Base-by-base conservation (phyloP, 2,888 invertebrate genomes). In the Polydrusus tereticollis region DNA sequence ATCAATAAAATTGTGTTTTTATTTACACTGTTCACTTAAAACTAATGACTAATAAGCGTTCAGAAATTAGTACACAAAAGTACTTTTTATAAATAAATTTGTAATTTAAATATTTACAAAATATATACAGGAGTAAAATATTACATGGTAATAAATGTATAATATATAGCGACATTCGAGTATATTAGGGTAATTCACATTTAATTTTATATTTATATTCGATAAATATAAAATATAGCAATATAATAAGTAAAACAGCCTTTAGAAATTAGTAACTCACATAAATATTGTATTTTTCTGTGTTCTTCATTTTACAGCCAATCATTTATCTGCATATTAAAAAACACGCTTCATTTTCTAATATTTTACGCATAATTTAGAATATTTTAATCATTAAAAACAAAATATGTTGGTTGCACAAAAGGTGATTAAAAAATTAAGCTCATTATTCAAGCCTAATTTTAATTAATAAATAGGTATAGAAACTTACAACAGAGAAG, bases 11-110 rank as follows among this genome's bases (percentile, higher is more conserved):
- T 57, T 43, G 60, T 57, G 47, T 62, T 33, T 57, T 63, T 73
- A 45, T 69, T 47, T 58, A 73, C 57, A 69, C 21, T 55, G 52
- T 65, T 76, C 12, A 76, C 80, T 83, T 82, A 82, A 82, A 83
- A 82, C 75, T 84, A 85, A 79, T 85, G 84, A 84, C 85, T 85
- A 84, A 82, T 83, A 85, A 84, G 84, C 84, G 84, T 83, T 82
- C 78, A 78, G 78, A 79, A 80, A 74, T 67, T 75, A 59, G 58
- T 67, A 67, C 66, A 38, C 7, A 8, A 59, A 55, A 47, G 63
- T 66, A 55, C 47, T 16, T n/a, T 60, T 71, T 23, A 60, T 71
- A 71, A 65, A 66, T 66, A 72, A 45, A 16, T 55, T 45, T 59
- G 29, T 21, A 59, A 65, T 65, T 33, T 66, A 76, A 76, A 79